Percentiles rank a stretch among this genome's conserved stretches.
phyloP scores from a whole-genome alignment of 2,113 vertebrate genomes.

The Pitta sordida region DNA sequence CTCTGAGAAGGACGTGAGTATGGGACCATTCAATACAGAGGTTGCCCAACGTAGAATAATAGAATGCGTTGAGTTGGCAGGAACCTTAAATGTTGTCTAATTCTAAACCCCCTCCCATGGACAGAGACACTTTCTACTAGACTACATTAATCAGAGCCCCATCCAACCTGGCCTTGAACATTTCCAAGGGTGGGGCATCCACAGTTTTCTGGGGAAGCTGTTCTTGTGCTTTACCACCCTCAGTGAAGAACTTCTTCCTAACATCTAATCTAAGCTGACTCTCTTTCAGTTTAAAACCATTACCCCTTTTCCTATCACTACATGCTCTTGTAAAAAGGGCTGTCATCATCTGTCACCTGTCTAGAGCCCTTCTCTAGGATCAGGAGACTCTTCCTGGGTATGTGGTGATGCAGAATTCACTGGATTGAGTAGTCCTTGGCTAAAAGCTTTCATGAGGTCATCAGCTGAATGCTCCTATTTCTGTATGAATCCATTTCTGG shows the following conservation, averaged over 20 bases:
- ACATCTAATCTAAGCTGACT: background rate
- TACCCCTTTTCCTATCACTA: accelerated
- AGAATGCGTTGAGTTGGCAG: background rate
- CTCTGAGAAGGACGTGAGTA: background rate
- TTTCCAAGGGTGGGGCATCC: background rate
- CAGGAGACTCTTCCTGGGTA: background rate
- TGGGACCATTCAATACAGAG: background rate
- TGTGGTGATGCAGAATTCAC: background rate
- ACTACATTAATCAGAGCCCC: background rate
- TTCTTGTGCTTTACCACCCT: background rate
- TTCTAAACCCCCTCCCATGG: too few species aligned
- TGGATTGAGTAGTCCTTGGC: accelerated
- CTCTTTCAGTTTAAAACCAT: background rate
- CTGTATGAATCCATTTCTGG: background rate
- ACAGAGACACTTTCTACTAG: background rate
- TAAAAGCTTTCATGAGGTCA: background rate
- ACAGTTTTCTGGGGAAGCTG: background rate
- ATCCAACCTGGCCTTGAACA: background rate
- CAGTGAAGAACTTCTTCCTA: background rate
- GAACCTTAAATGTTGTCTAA: background rate
- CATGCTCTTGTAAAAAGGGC: background rate
- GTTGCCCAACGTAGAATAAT: background rate
- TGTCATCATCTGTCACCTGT: background rate
- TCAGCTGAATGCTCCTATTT: background rate
- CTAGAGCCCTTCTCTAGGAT: background rate